Evolutionary conservation across 2,797 vertebrate species (phyloP), one percentile per base, ranked within the genome.

Genomic region (Champsocephalus gunnari): DNA sequence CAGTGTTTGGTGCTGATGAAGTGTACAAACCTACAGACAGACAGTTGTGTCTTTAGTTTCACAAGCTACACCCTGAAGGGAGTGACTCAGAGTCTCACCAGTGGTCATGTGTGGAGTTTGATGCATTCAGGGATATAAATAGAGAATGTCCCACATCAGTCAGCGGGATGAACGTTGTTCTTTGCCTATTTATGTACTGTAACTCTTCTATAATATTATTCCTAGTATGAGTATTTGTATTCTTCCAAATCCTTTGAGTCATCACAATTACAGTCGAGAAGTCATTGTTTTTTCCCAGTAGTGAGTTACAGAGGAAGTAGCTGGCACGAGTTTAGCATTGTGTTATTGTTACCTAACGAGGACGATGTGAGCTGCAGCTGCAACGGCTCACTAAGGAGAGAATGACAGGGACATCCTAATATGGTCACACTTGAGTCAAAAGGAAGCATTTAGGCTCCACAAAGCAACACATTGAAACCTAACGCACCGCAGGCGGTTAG

Each of bases 401-500:
- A 28, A 3, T 57, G 80, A 89, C 77, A 87, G 55, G 24, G 79
- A 72, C 56, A 34, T 11, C 90, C 85, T 87, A 83, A 88, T 92
- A 92, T 79, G 89, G 93, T 79, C 76, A 77, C 64, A 28, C 43
- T 60, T 45, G 24, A 48, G 47, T 19, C 49, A 53, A 41, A 21
- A 67, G 66, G 63, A 69, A 78, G 0, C 28, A 0, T 2, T 45
- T 41, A 6, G 0, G 4, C 28, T 19, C 32, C 55, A 14, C 57
- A 54, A 24, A 58, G 47, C 5, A 7, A 14, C 8, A 1, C 14
- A 0, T 45, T 75, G 71, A 84, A 78, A 74, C 60, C 66, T 0
- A 9, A 75, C 13, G 3, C 71, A 43, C 16, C 0, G 1, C 62
- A 2, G 53, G 79, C 63, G 44, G 75, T 77, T 54, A 65, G 19